Evolutionary conservation across 1,140 invertebrate genomes (phyloP).

Genomic region (Pentalonia nigronervosa): DNA sequence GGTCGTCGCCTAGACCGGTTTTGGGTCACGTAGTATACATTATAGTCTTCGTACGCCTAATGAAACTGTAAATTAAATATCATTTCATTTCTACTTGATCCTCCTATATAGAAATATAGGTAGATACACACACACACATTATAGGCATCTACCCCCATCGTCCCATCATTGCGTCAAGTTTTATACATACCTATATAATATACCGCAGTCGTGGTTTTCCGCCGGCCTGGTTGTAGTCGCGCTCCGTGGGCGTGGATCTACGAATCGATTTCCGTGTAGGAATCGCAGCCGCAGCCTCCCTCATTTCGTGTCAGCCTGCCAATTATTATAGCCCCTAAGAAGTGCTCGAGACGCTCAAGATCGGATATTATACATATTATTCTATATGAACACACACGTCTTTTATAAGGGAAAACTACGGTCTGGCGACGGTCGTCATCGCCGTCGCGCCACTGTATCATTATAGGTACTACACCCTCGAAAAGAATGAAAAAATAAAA

Average conservation of each 20-base stretch:
- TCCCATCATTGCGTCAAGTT: neutral
- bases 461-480: neutral
- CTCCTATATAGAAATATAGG: neutral
- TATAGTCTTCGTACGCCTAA: neutral
- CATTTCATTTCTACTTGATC: constrained; percentile 40
- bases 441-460: neutral
- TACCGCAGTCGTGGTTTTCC: neutral
- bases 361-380: neutral
- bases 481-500: neutral
- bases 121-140: neutral
- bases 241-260: constrained; percentile 22
- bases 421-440: neutral
- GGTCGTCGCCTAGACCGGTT: constrained; percentile 35
- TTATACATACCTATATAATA: no score
- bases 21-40: constrained; percentile 33
- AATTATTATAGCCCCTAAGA: neutral
- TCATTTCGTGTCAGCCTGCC: neutral
- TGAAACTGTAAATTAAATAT: constrained; percentile 57
- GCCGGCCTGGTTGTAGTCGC: neutral
- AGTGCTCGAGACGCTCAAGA: neutral
- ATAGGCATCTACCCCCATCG: neutral
- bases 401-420: neutral
- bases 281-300: neutral
- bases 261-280: constrained; percentile 30
- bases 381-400: neutral